Base-by-base conservation (phyloP, 2,888 invertebrate genomes). In the Lasioglossum pauxillum region DNA sequence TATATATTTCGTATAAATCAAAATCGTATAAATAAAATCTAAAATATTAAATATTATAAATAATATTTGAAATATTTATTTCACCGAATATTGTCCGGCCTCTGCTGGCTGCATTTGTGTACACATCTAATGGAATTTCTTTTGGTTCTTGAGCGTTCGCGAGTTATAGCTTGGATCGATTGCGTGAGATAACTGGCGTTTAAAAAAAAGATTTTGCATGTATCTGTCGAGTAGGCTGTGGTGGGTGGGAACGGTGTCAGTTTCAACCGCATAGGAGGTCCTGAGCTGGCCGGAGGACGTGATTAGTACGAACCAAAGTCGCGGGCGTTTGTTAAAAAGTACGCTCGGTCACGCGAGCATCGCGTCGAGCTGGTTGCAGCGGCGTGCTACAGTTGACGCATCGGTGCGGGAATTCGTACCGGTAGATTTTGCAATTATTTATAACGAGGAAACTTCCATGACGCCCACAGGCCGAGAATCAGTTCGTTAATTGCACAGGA, bases 361-460 rank as follows among this genome's bases (percentile, higher is more conserved):
- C 71, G 53, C 79, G 46, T 80, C 57, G 38, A 64, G 19, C 46
- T 23, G 19, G 69, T 71, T 44, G 67, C 35, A 46, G 49, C 19
- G 16, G 35, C 38, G 60, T 19, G 46, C 71, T 53, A 67, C 78
- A 81, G 78, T 84, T 82, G 85, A 85, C 76, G 73, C 73, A 19
- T 27, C 27, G 49, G 44, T 8, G 60, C 74, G 49, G 57, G 57
- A 75, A 81, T 76, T 74, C 78, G 49, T 46, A 19, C 74, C 75
- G 53, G 76, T 81, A 83, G 88, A 90, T 91, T 92, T 93, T 90
- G 92, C 91, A 93, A 92, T 93, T 92, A 92, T 94, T 93, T 93
- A 91, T 94, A 94, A 94, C 92, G 93, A 94, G 93, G 85, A 91
- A 94, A 94, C 92, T 94, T 94, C 89, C 69, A 83, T 74, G 76